These are phyloP conservation scores for Fukomys damarensis DNA, from an alignment of 2,113 vertebrate genomes.

Conservation along the genomic window DNA sequence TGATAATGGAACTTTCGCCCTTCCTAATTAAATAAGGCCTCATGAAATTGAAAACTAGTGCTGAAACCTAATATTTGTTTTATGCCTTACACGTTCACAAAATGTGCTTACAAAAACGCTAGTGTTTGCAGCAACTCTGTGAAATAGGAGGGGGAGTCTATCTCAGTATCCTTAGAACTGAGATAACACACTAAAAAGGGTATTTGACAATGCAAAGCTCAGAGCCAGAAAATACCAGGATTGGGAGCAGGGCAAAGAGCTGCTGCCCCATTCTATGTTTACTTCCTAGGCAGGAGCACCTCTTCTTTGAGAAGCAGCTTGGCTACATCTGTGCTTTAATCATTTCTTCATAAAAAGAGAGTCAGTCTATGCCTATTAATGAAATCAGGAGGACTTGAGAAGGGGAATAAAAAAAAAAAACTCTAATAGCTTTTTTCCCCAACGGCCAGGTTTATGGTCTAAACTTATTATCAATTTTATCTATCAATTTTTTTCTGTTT, in stretches of 20 bases:
- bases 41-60: slow-evolving; percentile 11
- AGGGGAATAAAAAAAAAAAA: not conserved
- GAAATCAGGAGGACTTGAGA: not conserved
- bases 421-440: not conserved
- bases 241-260: not conserved
- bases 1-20: slow-evolving; percentile 32
- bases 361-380: not conserved
- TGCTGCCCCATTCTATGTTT: not conserved
- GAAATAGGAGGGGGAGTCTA: not conserved
- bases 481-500: slow-evolving; percentile 40
- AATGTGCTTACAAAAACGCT: slow-evolving; percentile 20
- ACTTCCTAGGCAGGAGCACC: not conserved
- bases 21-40: slow-evolving; percentile 52
- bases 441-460: slow-evolving; percentile 45
- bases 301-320: not conserved
- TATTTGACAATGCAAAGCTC: not conserved
- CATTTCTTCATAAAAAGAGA: slow-evolving; percentile 47
- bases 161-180: not conserved
- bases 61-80: slow-evolving; percentile 1
- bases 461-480: slow-evolving; percentile 53
- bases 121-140: not conserved
- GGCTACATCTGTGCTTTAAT: slow-evolving; percentile 8
- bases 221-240: not conserved
- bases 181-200: not conserved
- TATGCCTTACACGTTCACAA: not conserved